Conservation (phyloP, 1,140 invertebrate genomes). For the Helicoverpa armigera region DNA sequence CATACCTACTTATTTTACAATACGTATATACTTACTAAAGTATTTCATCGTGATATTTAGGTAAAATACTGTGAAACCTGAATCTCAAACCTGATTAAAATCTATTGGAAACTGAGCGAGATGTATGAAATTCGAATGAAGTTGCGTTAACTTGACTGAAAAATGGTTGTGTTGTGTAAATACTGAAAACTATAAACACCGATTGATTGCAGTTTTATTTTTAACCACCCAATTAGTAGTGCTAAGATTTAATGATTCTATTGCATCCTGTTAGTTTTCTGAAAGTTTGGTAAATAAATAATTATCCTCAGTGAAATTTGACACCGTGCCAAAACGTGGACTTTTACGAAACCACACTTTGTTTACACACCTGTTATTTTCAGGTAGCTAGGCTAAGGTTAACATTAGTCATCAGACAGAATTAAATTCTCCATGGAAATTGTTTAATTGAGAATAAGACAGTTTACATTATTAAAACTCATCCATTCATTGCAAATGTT, state of each 20-base stretch:
- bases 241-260: background rate
- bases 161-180: conserved; percentile 47
- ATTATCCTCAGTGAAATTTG: conserved; percentile 42
- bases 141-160: conserved; percentile 36
- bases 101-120: conserved; percentile 6
- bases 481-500: too few relatives aligned
- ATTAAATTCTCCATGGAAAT: background rate
- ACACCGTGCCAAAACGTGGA: conserved; percentile 52
- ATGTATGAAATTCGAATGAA: background rate
- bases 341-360: conserved; percentile 56
- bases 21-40: background rate
- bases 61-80: background rate
- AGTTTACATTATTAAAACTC: too few relatives aligned
- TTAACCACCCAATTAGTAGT: background rate
- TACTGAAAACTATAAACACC: conserved; percentile 32
- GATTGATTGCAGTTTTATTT: conserved; percentile 36
- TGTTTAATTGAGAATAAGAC: too few relatives aligned
- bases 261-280: background rate
- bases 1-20: background rate
- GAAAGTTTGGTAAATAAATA: conserved; percentile 38
- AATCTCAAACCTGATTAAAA: background rate
- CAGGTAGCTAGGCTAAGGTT: conserved; percentile 71
- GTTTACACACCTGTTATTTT: conserved; percentile 75
- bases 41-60: background rate
- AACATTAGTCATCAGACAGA: conserved; percentile 36